A percentile compares a stretch with the other conserved stretches of the same genome.
Evolutionary conservation across 2,113 vertebrate genomes (phyloP).

Genomic region (Clarias macrocephalus): DNA sequence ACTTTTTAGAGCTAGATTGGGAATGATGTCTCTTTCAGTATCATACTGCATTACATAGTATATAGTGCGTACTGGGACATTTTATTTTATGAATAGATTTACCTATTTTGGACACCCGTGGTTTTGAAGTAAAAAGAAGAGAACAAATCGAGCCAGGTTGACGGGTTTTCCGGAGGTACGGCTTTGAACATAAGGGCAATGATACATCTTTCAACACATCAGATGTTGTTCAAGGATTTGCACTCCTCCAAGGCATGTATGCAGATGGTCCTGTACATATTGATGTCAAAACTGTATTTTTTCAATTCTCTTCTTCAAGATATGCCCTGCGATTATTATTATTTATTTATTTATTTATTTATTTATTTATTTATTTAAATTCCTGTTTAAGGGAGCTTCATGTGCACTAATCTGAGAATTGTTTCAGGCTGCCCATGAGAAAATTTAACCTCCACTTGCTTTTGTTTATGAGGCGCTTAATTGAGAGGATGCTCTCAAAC

Average conservation of each 20-base stretch:
- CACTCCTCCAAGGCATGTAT: conserved; percentile 16
- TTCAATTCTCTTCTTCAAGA: not conserved
- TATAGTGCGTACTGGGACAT: not conserved
- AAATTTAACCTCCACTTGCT: not conserved
- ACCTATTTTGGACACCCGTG: conserved; percentile 5
- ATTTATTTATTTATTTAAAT: not conserved
- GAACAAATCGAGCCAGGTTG: not conserved
- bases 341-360: not conserved
- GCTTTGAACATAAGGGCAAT: conserved; percentile 26
- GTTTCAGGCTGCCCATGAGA: too few relatives aligned
- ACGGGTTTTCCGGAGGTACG: not conserved
- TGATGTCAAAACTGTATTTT: not conserved
- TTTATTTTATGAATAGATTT: conserved; percentile 14
- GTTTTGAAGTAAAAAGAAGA: conserved; percentile 20
- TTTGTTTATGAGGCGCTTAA: not conserved
- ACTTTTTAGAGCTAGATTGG: conserved; percentile 31
- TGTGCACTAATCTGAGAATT: not conserved
- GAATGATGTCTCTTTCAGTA: not conserved
- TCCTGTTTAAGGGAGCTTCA: not conserved
- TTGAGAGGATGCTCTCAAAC: not conserved
- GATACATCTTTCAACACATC: conserved; percentile 13
- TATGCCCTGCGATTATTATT: not conserved
- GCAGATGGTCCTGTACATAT: not conserved
- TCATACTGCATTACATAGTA: not conserved
- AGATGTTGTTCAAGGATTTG: conserved; percentile 8